Conservation (phyloP, 2,888 invertebrate genomes). For the Uloborus plumipes region DNA sequence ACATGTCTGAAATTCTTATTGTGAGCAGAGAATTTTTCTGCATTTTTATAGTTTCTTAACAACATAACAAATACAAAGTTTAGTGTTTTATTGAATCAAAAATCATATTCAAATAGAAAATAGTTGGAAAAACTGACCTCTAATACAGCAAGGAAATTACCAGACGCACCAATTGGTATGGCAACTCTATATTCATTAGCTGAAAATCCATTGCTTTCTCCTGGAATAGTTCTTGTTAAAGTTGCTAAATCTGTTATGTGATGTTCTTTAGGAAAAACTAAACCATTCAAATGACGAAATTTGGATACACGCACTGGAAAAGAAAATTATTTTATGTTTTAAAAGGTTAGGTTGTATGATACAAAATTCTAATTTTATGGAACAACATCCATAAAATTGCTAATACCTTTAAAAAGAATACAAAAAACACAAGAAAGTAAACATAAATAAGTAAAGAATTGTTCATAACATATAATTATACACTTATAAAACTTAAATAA, state of each 20-base stretch:
- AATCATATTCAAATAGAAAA: no score
- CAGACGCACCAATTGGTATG: conserved; percentile 90
- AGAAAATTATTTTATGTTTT: background rate
- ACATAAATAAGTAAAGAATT: background rate
- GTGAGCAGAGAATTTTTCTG: no score
- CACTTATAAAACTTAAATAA: background rate
- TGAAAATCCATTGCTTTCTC: conserved; percentile 94
- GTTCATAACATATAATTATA: background rate
- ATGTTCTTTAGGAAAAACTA: conserved; percentile 88
- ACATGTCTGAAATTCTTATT: no score
- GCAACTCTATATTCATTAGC: conserved; percentile 90
- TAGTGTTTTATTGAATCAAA: no score
- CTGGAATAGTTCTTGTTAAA: conserved; percentile 90
- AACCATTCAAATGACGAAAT: conserved; percentile 92
- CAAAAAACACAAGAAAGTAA: background rate
- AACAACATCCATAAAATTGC: background rate
- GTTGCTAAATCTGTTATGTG: conserved; percentile 93
- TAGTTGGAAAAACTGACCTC: conserved; percentile 73
- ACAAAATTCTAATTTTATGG: no score
- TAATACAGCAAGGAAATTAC: conserved; percentile 89
- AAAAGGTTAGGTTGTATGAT: no score
- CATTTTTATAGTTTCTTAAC: no score
- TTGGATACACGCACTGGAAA: conserved; percentile 84
- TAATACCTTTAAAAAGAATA: background rate
- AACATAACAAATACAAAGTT: no score